phyloP scores from a whole-genome alignment of 2,888 invertebrate species.

The Sarcophaga variegata region DNA sequence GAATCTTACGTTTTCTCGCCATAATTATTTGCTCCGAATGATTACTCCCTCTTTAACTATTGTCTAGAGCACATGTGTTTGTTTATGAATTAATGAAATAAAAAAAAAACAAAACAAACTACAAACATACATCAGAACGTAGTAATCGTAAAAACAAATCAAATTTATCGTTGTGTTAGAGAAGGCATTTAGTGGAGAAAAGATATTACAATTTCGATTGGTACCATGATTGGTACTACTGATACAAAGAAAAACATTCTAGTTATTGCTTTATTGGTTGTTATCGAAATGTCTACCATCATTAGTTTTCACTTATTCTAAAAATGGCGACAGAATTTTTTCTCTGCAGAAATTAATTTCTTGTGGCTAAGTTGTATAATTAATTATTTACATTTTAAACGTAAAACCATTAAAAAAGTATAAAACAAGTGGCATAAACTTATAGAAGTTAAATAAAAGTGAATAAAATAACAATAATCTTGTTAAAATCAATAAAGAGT shows the following conservation, averaged over 20 bases:
- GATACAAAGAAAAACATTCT: background rate
- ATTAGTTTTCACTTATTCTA: conserved; percentile 74
- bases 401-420: background rate
- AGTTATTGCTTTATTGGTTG: background rate
- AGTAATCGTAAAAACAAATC: too few relatives aligned
- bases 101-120: background rate
- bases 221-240: too few relatives aligned
- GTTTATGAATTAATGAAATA: conserved; percentile 15
- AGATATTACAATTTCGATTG: too few relatives aligned
- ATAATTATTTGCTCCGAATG: conserved; percentile 81
- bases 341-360: conserved; percentile 36
- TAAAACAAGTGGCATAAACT: background rate
- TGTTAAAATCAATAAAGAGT: background rate
- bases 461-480: background rate
- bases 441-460: background rate
- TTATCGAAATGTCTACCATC: conserved; percentile 69
- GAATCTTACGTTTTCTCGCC: conserved; percentile 86
- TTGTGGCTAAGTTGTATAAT: background rate
- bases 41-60: background rate
- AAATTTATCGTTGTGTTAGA: too few relatives aligned
- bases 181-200: too few relatives aligned
- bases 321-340: conserved; percentile 75
- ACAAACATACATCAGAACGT: background rate
- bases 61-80: conserved; percentile 35
- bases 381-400: conserved; percentile 2